phyloP scores from a whole-genome alignment of 2,888 invertebrate genomes.

The Lithophane ornitopus region DNA sequence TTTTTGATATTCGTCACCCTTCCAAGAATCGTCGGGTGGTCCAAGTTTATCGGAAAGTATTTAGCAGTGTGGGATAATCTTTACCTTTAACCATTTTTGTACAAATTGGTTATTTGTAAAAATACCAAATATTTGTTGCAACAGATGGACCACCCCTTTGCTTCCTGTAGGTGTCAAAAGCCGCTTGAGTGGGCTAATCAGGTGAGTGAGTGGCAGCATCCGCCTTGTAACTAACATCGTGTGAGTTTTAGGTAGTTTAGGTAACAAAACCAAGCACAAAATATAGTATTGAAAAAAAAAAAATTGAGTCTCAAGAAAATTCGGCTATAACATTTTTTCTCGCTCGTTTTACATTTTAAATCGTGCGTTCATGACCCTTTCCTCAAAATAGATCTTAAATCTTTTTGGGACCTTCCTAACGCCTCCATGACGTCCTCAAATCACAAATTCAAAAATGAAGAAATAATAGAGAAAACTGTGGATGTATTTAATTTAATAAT shows the following conservation, averaged over 20 bases:
- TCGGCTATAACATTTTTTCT: neutral
- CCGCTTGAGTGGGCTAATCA: neutral
- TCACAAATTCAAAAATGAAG: too few species aligned
- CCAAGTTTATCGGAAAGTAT: constrained; percentile 43
- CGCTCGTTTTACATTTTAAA: constrained; percentile 13
- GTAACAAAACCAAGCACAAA: neutral
- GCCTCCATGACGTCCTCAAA: neutral
- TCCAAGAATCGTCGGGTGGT: constrained; percentile 56
- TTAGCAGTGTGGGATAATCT: constrained; percentile 34
- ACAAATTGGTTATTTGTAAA: constrained; percentile 24
- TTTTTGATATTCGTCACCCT: constrained; percentile 60
- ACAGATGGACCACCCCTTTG: constrained; percentile 32
- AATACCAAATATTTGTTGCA: neutral
- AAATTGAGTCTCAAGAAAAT: neutral
- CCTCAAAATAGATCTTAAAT: neutral
- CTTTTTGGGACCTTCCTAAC: neutral
- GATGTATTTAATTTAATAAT: neutral
- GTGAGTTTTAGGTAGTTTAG: constrained; percentile 7
- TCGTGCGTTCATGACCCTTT: constrained; percentile 13
- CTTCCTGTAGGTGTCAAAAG: constrained; percentile 38
- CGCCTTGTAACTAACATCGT: constrained; percentile 23
- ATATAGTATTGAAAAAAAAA: neutral
- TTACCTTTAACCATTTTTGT: constrained; percentile 14
- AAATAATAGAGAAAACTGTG: neutral
- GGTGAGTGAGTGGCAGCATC: constrained; percentile 42